Evolutionary conservation across 2,113 vertebrate species (phyloP), one percentile per base, ranked within the genome.

Genomic region (Ailuropoda melanoleuca): DNA sequence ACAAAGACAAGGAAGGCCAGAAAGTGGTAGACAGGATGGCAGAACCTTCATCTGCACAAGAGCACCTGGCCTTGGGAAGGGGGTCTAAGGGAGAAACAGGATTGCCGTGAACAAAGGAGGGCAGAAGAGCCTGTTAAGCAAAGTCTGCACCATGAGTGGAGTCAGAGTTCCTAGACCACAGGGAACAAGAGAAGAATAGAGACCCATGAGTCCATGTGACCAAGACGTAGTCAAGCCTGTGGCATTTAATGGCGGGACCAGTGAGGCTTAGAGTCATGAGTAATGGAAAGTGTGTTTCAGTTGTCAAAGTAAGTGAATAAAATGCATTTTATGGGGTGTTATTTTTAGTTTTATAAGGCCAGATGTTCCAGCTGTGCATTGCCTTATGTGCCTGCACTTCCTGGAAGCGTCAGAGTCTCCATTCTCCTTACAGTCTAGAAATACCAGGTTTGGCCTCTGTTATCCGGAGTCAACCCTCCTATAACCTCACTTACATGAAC

Each of bases 231-330:
- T 31, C 17, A 10, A 34, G 62, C 53, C 83, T 21, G 13, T 8
- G 4, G 60, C 37, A 1, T 0, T 4, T 4, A 4, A 64, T 3
- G 7, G 43, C 18, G 2, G 53, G 24, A 24, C 89, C 93, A 83
- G 39, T 2, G 82, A 90, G 90, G 68, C 89, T 17, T 15, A 3
- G 64, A 93, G 39, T 31, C 74, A 1, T 90, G 96, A 94, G 96
- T 80, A 58, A 97, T 77, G 97, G 95, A 97, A 98, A 98, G 90
- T 93, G 86, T 46, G 68, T 31, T 55, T 93, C 78, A 21, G 48
- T 90, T 98, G 96, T 98, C 96, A 97, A 96, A 98, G 78, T 93
- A 97, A 95, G 90, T 62, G 90, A 92, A 80, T 75, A 74, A 80
- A 62, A 92, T 81, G 23, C 74, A n/a, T 80, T 97, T 97, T 96